phyloP scores from a whole-genome alignment of 2,888 invertebrate genomes.

The Crioceris asparagi region DNA sequence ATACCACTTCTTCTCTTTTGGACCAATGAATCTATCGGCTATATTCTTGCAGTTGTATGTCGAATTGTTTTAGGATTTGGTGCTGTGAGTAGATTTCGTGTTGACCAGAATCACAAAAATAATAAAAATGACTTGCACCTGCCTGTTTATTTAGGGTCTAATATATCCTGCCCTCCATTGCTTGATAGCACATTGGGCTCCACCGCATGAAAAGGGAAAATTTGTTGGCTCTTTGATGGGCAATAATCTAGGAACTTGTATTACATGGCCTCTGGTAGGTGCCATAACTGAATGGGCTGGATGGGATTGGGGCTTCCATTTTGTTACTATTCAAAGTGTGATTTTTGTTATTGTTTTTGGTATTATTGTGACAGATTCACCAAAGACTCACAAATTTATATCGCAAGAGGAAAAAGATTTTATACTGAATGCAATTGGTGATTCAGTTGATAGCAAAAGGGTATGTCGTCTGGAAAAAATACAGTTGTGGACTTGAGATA shows the following conservation, averaged over 20 bases:
- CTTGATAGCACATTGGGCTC: constrained; percentile 61
- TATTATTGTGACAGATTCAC: constrained; percentile 52
- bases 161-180: constrained; percentile 54
- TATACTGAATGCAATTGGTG: constrained; percentile 35
- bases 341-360: constrained; percentile 51
- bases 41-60: constrained; percentile 42
- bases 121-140: too few species aligned
- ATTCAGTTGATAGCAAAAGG: constrained; percentile 22
- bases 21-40: too few species aligned
- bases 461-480: constrained; percentile 9
- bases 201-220: constrained; percentile 63
- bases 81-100: constrained; percentile 40
- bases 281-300: constrained; percentile 49
- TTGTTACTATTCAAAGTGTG: constrained; percentile 46
- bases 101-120: too few species aligned
- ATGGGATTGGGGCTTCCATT: constrained; percentile 60
- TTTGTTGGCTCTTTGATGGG: constrained; percentile 63
- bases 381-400: constrained; percentile 52
- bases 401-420: constrained; percentile 50
- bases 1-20: not conserved
- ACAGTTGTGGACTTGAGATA: not conserved
- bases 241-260: constrained; percentile 59
- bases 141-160: constrained; percentile 39
- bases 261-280: constrained; percentile 59
- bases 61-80: constrained; percentile 49